Evolutionary conservation across 1,140 invertebrate species (phyloP), one percentile per base, ranked within the genome.

Genomic region (Oryzaephilus surinamensis): DNA sequence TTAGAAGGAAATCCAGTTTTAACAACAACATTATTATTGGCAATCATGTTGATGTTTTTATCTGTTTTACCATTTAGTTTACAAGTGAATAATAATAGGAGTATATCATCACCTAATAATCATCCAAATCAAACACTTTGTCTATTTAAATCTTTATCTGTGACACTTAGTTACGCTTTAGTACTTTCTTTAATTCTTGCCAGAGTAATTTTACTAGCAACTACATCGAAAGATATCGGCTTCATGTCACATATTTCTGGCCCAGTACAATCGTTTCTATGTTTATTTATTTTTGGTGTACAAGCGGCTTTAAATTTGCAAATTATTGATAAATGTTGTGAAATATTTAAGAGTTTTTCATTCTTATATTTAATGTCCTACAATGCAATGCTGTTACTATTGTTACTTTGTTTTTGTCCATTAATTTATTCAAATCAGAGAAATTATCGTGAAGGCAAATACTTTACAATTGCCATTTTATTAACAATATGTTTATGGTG

Each of bases 371-470:
- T 69, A 0, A 32, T 72, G 28, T 61, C 60, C 15, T 78, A 77
- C 50, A 69, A 72, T 42, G 60, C 70, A 32, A 57, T 75, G 19
- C 43, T 77, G 1, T 50, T 76, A 1, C 32, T 72, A 4, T 44
- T 73, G 0, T 56, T 73, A 30, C 50, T 72, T 7, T 55, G 69
- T 13, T 51, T 74, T 21, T 63, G 66, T 18, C 69, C 75, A 0
- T 63, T 70, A 17, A 69, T 75, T 11, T 63, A 67, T 23, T 66
- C 69, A 8, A 74, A 72, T 4, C 71, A 71, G 32, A 62, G 75
- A n/a, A 79, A 79, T 45, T 75, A 77, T 51, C 64, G 66, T 2
- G 76, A 79, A 54, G 73, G 75, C 1, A 60, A 65, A 30, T 62
- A 72, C 18, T 65, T 72, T 39, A 60, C 64, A 1, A 51, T 69